Conservation (phyloP, 2,797 vertebrate genomes). For the Sebastes minor region DNA sequence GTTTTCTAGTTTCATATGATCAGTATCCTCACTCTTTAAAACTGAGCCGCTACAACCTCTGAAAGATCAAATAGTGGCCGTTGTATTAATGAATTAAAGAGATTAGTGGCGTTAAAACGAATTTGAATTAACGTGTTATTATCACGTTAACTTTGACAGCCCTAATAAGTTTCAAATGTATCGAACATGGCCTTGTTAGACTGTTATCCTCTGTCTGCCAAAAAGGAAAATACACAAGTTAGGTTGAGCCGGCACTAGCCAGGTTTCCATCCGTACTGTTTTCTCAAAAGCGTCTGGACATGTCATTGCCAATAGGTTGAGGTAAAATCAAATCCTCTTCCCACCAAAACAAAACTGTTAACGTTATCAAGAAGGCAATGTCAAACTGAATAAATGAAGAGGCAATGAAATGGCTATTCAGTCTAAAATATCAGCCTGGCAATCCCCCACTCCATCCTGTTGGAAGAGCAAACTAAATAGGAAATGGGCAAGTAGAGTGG, state of each 20-base stretch:
- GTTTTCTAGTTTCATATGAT: too few species aligned
- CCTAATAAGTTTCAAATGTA: too few species aligned
- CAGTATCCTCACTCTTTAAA: too few species aligned
- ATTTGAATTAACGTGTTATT: too few species aligned
- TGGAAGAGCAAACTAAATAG: conserved; percentile 22
- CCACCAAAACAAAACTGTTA: background rate
- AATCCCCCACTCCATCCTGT: background rate
- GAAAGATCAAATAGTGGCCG: too few species aligned
- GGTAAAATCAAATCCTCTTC: background rate
- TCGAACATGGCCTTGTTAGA: background rate
- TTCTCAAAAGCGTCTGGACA: background rate
- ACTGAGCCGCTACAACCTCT: too few species aligned
- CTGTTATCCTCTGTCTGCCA: background rate
- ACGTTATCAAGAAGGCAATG: background rate
- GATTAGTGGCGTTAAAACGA: fast-evolving
- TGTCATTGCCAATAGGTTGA: background rate
- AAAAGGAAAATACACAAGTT: background rate
- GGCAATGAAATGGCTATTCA: background rate
- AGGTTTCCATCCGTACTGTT: background rate
- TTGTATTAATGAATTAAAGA: too few species aligned
- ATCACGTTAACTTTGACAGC: too few species aligned
- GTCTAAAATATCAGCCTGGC: background rate
- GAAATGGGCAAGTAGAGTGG: conserved; percentile 13
- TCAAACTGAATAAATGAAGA: conserved; percentile 5
- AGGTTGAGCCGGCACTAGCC: background rate